Conservation (phyloP, 2,797 vertebrate genomes). For the Myotis vivesi region DNA sequence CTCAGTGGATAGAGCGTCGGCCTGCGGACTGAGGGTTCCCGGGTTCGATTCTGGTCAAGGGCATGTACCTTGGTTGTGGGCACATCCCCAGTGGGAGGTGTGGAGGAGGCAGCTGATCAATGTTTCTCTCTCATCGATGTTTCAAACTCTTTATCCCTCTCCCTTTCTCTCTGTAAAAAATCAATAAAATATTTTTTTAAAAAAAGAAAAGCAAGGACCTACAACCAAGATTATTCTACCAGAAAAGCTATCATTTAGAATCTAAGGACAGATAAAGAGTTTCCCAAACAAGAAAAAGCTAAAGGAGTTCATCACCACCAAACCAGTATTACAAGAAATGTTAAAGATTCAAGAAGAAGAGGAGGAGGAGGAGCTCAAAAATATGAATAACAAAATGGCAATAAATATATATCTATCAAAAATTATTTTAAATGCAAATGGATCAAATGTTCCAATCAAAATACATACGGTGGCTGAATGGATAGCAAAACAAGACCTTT, state of each 20-base stretch:
- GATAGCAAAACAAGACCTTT: background rate
- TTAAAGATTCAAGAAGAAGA: background rate
- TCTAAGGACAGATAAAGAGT: background rate
- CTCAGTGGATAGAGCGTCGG: no score
- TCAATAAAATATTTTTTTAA: no score
- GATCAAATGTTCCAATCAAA: background rate
- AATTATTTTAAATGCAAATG: background rate
- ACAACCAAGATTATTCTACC: background rate
- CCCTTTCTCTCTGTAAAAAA: no score
- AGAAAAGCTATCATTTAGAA: background rate
- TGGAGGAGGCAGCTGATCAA: no score
- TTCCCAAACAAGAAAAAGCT: background rate
- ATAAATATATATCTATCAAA: background rate
- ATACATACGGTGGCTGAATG: background rate
- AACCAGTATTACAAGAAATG: background rate
- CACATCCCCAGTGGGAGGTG: no score
- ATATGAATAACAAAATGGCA: background rate
- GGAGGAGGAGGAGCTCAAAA: background rate
- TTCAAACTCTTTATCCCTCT: no score
- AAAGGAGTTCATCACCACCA: background rate
- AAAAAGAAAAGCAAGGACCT: background rate
- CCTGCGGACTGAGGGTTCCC: no score
- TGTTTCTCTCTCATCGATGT: no score
- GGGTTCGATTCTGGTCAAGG: no score
- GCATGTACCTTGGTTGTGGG: no score